Base-by-base conservation (phyloP, 2,113 vertebrate genomes). In the Fulica atra region DNA sequence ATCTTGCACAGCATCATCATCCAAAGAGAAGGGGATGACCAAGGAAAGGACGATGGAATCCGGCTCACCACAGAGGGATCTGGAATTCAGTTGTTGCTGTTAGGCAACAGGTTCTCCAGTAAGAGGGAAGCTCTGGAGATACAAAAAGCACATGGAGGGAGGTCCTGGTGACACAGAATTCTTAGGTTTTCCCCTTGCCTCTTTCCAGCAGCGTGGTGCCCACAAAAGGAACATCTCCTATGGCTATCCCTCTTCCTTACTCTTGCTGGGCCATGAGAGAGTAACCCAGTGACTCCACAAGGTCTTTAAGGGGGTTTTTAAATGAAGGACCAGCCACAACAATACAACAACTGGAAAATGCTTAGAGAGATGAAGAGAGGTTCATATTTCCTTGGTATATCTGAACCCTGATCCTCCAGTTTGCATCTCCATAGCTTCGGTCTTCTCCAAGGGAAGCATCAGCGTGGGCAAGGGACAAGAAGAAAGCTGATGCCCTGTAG, bases 151-250 rank as follows among this genome's bases (percentile, higher is more conserved):
- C 6, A 0, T 20, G 50, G 59, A 80, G 3, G 0, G 5, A 69
- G 44, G 28, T 16, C 7, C 35, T 79, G 33, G 16, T 69, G 61
- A 44, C 8, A 16, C 0, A 0, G 19, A 57, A 36, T 19, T 0
- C 44, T 13, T 46, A 9, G 26, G 5, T 59, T 31, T 44, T 46
- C 25, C 65, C 10, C 28, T 6, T 2, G 2, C 6, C n/a, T 38
- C 16, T 14, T 77, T 24, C 35, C 66, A 83, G 35, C 35, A 38
- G 28, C 0, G 0, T 42, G 78, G 35, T 66, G 54, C 44, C 54
- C 59, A 44, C 9, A 13, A 36, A 93, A 90, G 28, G 38, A 36
- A 61, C 13, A 10, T 53, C 16, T 81, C n/a, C n/a, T 54, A 31
- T 2, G 17, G 44, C 18, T 83, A 89, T 11, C 16, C 5, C n/a